Evolutionary conservation across 1,140 invertebrate species (phyloP), one percentile per base, ranked within the genome.

Genomic region (Sminthurides bifidus): DNA sequence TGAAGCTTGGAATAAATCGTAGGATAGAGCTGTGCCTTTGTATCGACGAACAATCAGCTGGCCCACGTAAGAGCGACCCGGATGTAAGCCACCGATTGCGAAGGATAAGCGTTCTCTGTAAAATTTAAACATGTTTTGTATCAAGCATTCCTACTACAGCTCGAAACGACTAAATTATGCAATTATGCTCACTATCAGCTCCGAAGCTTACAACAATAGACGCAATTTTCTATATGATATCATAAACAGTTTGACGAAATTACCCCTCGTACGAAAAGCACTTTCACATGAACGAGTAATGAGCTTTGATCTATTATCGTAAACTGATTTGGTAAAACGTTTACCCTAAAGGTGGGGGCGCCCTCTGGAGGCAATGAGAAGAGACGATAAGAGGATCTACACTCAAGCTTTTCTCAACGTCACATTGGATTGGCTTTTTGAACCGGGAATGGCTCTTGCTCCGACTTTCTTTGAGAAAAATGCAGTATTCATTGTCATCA

Each of bases 11-110:
- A 72, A 64, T 8, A 74, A 54, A 64, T 75, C 68, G 57, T 75
- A 75, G 6, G 73, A 72, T 15, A 75, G 59, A 12, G 70, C 66
- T 62, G 69, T 72, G 46, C 73, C 73, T 46, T 67, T 66, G 23
- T 65, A 65, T 54, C 74, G 71, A 43, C 69, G 67, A 3, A 74
- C 69, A 10, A 70, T 74, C 1, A 75, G 68, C 63, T 75, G 73
- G 4, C 75, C 66, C 2, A 71, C 61, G 54, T 75, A 75, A 46
- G 54, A 66, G 60, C 65, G 65, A 2, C 67, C 68, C 14, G 71
- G 65, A 33, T 68, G 68, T 26, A 75, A 60, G 8, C 70, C 64
- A n/a, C 46, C 59, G 5, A 75, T 70, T 54, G 60, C 67, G 52
- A 74, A 65, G 1, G 65, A 69, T n/a, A 74, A 62, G n/a, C 70